Evolutionary conservation across 2,888 invertebrate genomes (phyloP), one percentile per base, ranked within the genome.

Genomic region (Electrophaes corylata): DNA sequence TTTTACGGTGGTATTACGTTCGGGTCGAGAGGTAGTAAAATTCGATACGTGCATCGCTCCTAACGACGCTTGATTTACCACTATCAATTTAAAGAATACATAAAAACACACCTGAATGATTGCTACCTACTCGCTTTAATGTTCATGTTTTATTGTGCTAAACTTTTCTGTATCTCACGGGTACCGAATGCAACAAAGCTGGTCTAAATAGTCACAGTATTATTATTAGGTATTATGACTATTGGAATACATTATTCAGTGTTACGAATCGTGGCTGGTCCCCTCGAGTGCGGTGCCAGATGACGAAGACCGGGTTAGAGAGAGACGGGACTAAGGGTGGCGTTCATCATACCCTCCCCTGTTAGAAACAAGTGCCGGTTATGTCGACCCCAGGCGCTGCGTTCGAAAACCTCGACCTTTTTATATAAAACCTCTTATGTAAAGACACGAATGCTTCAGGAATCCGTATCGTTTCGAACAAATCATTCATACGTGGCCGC

Each of bases 41-140:
- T 86, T 82, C 78, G 88, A 88, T 85, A 84, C 88, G 84, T 84
- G 75, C 81, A 79, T 81, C 79, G 79, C 70, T 73, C 77, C 82
- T 88, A 88, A 89, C 87, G 86, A 88, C 76, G 78, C 73, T 75
- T 86, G 87, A 89, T 87, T 88, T 88, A 91, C 85, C 83, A 85
- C 88, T 83, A 82, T 87, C 86, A 84, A 84, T 84, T 83, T 81
- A 73, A 84, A 83, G 79, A 79, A 77, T 79, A 84, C 80, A 83
- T 84, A 83, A 84, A 84, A 84, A 82, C 78, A 78, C 82, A 86
- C 84, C 83, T 83, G 78, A 81, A 75, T 75, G 73, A 78, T 79
- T 67, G 79, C 81, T 82, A 73, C 81, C 80, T 78, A 78, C 75
- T 72, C 70, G 66, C 72, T 76, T 80, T 79, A 73, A 77, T 77